Conservation (phyloP, 1,140 invertebrate species). For the Subanguina moxae region DNA sequence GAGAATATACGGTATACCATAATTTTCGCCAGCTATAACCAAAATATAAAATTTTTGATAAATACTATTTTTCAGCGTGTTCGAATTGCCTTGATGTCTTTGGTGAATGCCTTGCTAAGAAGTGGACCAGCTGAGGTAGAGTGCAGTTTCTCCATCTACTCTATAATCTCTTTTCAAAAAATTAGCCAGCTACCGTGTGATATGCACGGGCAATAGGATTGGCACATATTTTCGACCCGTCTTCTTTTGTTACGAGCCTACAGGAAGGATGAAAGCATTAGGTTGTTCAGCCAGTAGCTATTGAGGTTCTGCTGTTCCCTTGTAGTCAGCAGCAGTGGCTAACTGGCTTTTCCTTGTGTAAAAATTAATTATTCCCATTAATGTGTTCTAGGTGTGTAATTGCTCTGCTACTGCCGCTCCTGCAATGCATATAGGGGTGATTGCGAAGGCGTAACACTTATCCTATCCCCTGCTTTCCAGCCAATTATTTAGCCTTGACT, state of each 20-base stretch:
- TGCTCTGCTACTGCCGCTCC: too few species aligned
- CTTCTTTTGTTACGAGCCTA: too few species aligned
- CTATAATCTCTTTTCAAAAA: background rate
- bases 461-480: too few species aligned
- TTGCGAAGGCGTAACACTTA: too few species aligned
- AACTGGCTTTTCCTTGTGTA: background rate
- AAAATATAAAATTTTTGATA: conserved; percentile 11
- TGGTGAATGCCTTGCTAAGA: conserved; percentile 91
- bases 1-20: too few species aligned
- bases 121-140: conserved; percentile 82
- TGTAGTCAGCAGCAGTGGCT: background rate
- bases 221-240: too few species aligned
- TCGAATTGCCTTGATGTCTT: conserved; percentile 92
- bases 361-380: conserved; percentile 8
- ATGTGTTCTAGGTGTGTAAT: background rate
- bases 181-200: too few species aligned
- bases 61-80: conserved; percentile 45
- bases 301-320: background rate
- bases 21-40: conserved; percentile 9
- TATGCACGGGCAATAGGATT: too few species aligned
- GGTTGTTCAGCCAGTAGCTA: background rate
- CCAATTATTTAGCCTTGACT: too few species aligned
- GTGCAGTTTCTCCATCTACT: background rate
- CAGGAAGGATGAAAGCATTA: too few species aligned
- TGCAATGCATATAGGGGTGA: too few species aligned